Base-by-base conservation (phyloP, 2,888 invertebrate genomes). In the Plusia festucae region DNA sequence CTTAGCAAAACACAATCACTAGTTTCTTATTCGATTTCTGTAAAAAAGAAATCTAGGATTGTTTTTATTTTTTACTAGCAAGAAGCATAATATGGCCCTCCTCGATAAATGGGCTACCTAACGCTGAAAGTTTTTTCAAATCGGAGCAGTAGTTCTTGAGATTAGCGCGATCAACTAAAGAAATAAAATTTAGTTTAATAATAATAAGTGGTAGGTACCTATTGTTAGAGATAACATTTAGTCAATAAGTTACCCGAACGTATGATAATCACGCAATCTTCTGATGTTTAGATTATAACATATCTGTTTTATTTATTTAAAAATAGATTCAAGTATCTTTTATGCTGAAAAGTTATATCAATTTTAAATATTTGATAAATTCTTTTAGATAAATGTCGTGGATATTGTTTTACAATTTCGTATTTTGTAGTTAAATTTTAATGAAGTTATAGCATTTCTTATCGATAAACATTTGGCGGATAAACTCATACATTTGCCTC, bases 1-100 rank as follows among this genome's bases (percentile, higher is more conserved):
- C 65, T 60, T 24, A 65, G 51, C 60, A 73, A 69, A 73, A 76
- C 53, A 60, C 62, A 68, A 63, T 70, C 52, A 49, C 65, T 7
- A 30, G 52, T 40, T 73, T 76, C 54, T 76, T 68, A 60, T 24
- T 16, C 8, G 3, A 22, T 11, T 44, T 54, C 58, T 72, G 55
- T 52, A 52, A n/a, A n/a, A n/a, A n/a, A n/a, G n/a, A n/a, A n/a
- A n/a, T n/a, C 9, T 40, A 6, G 40, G 7, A 40, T 40, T 40
- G n/a, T 24, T 5, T 40, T 40, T 40, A 40, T 40, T 40, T n/a
- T n/a, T 40, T 40, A 13, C n/a, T n/a, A n/a, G n/a, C n/a, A n/a
- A n/a, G n/a, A n/a, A n/a, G n/a, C n/a, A n/a, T n/a, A n/a, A n/a
- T n/a, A n/a, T n/a, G n/a, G n/a, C n/a, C n/a, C n/a, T n/a, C n/a